Conservation (phyloP, 2,888 invertebrate genomes). For the Candidula unifasciata region DNA sequence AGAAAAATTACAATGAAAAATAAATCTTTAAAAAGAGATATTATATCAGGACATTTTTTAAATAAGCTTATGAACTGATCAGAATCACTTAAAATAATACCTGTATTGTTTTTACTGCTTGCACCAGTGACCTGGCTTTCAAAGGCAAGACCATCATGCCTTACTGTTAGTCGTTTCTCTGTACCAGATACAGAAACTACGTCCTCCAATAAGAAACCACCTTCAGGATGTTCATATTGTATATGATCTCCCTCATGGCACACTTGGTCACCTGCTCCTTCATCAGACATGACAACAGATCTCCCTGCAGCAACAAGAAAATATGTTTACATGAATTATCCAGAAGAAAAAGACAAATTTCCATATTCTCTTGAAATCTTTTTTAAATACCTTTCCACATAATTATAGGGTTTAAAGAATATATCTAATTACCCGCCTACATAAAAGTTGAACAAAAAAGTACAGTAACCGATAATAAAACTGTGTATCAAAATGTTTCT, state of each 20-base stretch:
- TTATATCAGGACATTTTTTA: too few relatives aligned
- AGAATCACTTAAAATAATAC: not conserved
- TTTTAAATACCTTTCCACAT: too few relatives aligned
- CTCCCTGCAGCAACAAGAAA: not conserved
- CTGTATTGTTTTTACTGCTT: not conserved
- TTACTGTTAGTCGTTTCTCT: conserved; percentile 23
- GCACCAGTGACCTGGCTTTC: not conserved
- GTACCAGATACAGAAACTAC: conserved; percentile 9
- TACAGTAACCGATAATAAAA: too few relatives aligned
- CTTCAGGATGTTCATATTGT: not conserved
- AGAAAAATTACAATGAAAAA: not conserved
- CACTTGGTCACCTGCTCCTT: not conserved
- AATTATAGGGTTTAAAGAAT: too few relatives aligned
- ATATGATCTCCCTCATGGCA: not conserved
- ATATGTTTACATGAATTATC: not conserved
- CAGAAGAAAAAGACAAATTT: too few relatives aligned
- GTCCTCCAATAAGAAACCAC: conserved; percentile 5
- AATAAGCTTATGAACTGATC: too few relatives aligned
- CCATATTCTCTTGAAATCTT: too few relatives aligned
- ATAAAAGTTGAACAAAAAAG: too few relatives aligned
- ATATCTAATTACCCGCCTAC: too few relatives aligned
- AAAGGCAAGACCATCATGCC: not conserved
- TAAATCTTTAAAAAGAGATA: not conserved
- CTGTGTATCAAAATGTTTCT: too few relatives aligned
- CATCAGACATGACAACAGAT: not conserved